Base-by-base conservation (phyloP, 1,140 invertebrate species). In the Bombus polaris region DNA sequence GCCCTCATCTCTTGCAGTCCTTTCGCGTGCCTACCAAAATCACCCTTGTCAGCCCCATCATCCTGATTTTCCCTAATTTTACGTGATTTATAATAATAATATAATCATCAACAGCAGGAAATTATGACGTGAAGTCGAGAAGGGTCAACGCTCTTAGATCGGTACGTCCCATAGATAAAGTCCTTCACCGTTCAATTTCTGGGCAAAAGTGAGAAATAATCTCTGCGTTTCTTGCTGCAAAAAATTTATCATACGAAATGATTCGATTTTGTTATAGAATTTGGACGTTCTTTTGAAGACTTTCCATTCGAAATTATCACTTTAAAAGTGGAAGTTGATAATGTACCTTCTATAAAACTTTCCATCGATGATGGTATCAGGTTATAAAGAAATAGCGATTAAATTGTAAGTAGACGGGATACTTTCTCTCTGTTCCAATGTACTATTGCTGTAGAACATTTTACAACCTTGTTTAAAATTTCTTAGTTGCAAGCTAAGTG, bases 11-110 rank as follows among this genome's bases (percentile, higher is more conserved):
- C 59, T 77, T 12, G 22, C 22, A 32, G 39, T 39, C 35, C 25
- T 28, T 44, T 62, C 10, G 59, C 53, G 71, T 6, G 39, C 62
- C 71, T 65, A 70, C 59, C 77, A 39, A 76, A 81, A 59, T 79
- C 81, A 59, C 42, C 37, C 62, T 28, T 72, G 42, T 87, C 81
- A 35, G 32, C 65, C 3, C 18, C 74, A 65, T 87, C 74, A 83
- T 13, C 15, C 10, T 28, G 32, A 72, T 88, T 72, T 53, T 71
- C 70, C 47, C n/a, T 47, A 81, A 47, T 85, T 87, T 87, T 65
- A 59, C 57, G 65, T 90, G 88, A 88, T 85, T 89, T 83, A 85
- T 82, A 70, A 87, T 76, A 66, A 89, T 74, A 78, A 53, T 53
- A 53, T 53, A 53, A 53, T 66, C 53, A 71, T 85, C 81, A 74